These are phyloP conservation scores for Podargus strigoides DNA, from an alignment of 2,797 vertebrate genomes.

Conservation along the genomic window DNA sequence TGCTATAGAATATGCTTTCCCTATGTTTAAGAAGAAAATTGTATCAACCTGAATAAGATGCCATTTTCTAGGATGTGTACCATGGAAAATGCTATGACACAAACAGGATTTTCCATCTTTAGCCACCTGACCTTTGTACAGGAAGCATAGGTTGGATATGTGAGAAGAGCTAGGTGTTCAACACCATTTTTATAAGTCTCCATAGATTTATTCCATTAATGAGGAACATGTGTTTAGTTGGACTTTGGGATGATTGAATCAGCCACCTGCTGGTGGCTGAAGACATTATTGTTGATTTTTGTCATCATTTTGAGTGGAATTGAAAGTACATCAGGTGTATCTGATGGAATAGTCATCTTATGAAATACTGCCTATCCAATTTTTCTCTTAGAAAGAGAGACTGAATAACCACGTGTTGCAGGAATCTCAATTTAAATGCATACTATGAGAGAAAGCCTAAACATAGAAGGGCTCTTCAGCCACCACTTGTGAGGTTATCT, in stretches of 20 bases:
- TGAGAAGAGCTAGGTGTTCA: not conserved
- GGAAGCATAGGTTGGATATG: not conserved
- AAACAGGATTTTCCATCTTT: not conserved
- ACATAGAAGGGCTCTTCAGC: conserved; percentile 20
- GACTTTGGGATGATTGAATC: not conserved
- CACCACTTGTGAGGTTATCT: conserved; percentile 49
- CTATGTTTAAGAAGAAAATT: not conserved
- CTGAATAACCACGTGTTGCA: not conserved
- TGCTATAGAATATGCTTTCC: not conserved
- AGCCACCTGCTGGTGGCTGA: not conserved
- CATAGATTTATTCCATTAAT: not conserved
- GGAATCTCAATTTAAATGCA: not conserved
- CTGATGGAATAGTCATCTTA: not conserved
- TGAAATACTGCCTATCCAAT: not conserved
- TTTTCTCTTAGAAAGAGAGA: not conserved
- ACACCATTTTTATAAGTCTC: not conserved
- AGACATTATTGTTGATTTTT: not conserved
- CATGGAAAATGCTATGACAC: not conserved
- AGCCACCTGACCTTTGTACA: not conserved
- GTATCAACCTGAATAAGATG: not conserved
- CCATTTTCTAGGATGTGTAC: not conserved
- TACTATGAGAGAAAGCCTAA: conserved; percentile 2
- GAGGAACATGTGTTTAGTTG: not conserved
- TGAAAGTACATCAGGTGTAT: not conserved
- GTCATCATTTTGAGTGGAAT: not conserved